Evolutionary conservation across 2,113 vertebrate genomes (phyloP), one percentile per base, ranked within the genome.

Genomic region (Anarrhichthys ocellatus): DNA sequence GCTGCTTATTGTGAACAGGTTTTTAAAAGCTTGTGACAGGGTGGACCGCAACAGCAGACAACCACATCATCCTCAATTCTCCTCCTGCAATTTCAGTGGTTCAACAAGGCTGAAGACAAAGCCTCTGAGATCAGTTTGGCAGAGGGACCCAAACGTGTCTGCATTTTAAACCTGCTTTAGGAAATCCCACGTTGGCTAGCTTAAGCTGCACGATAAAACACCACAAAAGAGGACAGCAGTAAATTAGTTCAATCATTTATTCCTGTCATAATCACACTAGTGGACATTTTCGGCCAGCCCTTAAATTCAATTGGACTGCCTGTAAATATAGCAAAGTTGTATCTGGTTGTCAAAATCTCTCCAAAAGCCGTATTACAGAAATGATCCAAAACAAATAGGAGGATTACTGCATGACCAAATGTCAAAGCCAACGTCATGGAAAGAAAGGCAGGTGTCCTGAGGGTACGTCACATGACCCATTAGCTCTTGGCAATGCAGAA

Each of bases 11-110:
- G 88, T 87, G 76, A 77, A 68, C 78, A 46, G 32, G 66, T 89
- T 92, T 91, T 92, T 91, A 92, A 90, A 91, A 88, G 85, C 85
- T 81, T 91, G 77, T 89, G 90, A 91, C 88, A 83, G 87, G 81
- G 78, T 63, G 76, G 85, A 83, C 78, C 52, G 58, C 73, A 86
- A 54, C 82, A 88, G 73, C 85, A 82, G 68, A 88, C 82, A 85
- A 77, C 66, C 90, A 81, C 88, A 85, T 83, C 88, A 78, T 76
- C 82, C 88, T 81, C 76, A 74, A 74, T 87, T 40, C 81, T 80
- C 65, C 52, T 58, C 40, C 85, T 63, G 58, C 67, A 66, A 79
- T 85, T 87, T 77, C 77, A 65, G 52, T 73, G 77, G 69, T 87
- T 87, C 76, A 80, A 87, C 84, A 83, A 84, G 82, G 83, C 71